Evolutionary conservation across 2,113 vertebrate species (phyloP).

Genomic region (Lanius collurio): DNA sequence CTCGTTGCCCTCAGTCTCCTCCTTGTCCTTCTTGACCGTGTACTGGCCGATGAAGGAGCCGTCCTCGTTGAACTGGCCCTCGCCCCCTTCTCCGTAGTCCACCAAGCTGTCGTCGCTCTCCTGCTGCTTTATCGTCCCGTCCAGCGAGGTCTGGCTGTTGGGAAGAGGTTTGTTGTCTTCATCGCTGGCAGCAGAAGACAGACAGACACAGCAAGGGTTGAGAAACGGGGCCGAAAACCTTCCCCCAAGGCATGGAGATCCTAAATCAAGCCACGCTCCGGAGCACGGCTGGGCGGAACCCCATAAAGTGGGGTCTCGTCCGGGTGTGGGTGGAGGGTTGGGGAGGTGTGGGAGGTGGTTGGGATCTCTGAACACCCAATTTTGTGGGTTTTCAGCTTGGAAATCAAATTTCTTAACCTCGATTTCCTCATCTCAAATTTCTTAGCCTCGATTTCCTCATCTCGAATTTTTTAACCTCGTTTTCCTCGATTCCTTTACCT

Average conservation of each 20-base stretch:
- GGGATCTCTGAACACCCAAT: neutral
- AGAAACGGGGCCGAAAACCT: neutral
- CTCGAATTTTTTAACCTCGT: too few relatives aligned
- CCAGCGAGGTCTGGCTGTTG: conserved; percentile 95
- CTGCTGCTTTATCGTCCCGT: conserved; percentile 91
- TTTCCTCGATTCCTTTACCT: too few relatives aligned
- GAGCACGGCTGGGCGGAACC: neutral
- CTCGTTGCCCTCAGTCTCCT: conserved; percentile 97
- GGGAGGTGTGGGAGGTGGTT: accelerated
- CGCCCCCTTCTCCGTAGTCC: conserved; percentile 95
- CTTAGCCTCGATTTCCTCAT: too few relatives aligned
- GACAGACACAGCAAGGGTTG: conserved; percentile 14
- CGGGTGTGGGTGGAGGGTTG: neutral
- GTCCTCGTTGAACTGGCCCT: conserved; percentile 97
- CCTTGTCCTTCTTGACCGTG: conserved; percentile 98
- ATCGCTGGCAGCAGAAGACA: conserved; percentile 79
- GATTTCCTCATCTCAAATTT: neutral
- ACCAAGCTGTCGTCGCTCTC: conserved; percentile 97
- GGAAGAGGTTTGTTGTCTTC: conserved; percentile 98
- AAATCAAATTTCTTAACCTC: neutral
- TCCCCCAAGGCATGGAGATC: neutral
- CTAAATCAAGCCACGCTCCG: neutral
- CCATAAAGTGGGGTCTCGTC: accelerated
- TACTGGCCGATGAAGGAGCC: conserved; percentile 99
- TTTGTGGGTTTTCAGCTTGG: accelerated